Percentiles rank a stretch among this genome's conserved stretches.
Evolutionary conservation across 1,140 invertebrate species (phyloP).

Genomic region (Maconellicoccus hirsutus): DNA sequence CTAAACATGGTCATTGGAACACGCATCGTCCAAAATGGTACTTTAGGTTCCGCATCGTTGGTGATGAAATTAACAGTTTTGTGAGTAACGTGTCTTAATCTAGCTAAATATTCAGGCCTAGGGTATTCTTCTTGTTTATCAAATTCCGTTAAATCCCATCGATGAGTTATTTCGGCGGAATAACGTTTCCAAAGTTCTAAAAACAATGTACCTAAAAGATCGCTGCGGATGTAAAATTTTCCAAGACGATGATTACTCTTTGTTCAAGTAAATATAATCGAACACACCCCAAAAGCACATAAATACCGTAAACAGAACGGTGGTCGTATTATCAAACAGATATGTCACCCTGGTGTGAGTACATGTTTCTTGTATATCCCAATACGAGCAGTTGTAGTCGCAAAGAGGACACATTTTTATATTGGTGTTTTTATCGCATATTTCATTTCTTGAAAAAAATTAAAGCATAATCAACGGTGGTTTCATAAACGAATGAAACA

Average conservation of each 20-base stretch:
- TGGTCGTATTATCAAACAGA: constrained; percentile 89
- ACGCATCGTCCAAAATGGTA: constrained; percentile 73
- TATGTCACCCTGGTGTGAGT: constrained; percentile 76
- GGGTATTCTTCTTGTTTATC: constrained; percentile 80
- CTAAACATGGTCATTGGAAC: constrained; percentile 72
- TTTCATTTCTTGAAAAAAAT: constrained; percentile 53
- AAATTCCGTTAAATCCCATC: constrained; percentile 81
- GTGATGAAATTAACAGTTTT: constrained; percentile 58
- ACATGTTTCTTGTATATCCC: constrained; percentile 75
- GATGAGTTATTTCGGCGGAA: constrained; percentile 77
- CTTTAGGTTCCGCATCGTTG: constrained; percentile 63
- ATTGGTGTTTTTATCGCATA: constrained; percentile 52
- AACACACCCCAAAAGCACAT: constrained; percentile 90
- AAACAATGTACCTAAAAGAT: constrained; percentile 60
- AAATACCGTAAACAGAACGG: constrained; percentile 86
- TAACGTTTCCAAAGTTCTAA: constrained; percentile 92
- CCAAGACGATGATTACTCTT: too few species aligned
- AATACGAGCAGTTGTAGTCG: constrained; percentile 74
- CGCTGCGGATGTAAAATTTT: too few species aligned
- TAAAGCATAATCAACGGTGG: constrained; percentile 29
- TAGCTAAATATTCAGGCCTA: constrained; percentile 62
- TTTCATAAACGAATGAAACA: constrained; percentile 13
- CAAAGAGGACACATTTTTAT: constrained; percentile 73
- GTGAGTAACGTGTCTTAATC: constrained; percentile 46
- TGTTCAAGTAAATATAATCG: constrained; percentile 3